Base-by-base conservation (phyloP, 2,797 vertebrate genomes). In the Chelon auratus region DNA sequence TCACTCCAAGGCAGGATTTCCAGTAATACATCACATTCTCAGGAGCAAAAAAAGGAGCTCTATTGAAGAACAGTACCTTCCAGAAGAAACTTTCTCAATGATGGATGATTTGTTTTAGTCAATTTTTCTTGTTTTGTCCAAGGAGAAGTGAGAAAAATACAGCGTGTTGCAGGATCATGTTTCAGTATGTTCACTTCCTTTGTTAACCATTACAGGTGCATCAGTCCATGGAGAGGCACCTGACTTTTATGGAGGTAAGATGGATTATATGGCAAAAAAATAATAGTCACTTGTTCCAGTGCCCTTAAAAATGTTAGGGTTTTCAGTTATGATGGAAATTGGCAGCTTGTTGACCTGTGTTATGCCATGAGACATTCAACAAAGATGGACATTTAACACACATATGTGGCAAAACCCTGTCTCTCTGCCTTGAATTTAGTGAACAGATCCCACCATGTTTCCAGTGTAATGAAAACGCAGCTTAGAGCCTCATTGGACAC, bases 221-320 rank as follows among this genome's bases (percentile, higher is more conserved):
- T 87, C 83, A 11, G 11, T 72, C 51, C 78, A 64, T 5, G 63
- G 55, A 58, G 84, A 80, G 20, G 45, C 62, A 9, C 63, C 75
- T 47, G 82, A 89, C 75, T 88, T 91, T 79, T 89, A 86, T 47
- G 51, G 65, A 92, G 92, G 93, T 93, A 90, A 89, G 86, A 57
- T 55, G 17, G 0, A 63, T 56, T 47, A 8, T 50, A 20, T 15
- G 64, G 20, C 9, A 13, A 42, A 54, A 22, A 55, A 22, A 30
- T 51, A 0, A 22, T 50, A 6, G 2, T 57, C 45, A 24, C 11
- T 62, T 30, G 1, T 43, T 66, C 7, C 20, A 47, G 1, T 20
- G 0, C 48, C 4, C 8, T 15, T 30, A 51, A 30, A 20, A 50
- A 18, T 4, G 13, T 47, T 13, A 22, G 56, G 30, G 33, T 52